These are phyloP conservation scores for Rhorus exstirpatorius DNA, from an alignment of 2,888 invertebrate species.

Conservation along the genomic window DNA sequence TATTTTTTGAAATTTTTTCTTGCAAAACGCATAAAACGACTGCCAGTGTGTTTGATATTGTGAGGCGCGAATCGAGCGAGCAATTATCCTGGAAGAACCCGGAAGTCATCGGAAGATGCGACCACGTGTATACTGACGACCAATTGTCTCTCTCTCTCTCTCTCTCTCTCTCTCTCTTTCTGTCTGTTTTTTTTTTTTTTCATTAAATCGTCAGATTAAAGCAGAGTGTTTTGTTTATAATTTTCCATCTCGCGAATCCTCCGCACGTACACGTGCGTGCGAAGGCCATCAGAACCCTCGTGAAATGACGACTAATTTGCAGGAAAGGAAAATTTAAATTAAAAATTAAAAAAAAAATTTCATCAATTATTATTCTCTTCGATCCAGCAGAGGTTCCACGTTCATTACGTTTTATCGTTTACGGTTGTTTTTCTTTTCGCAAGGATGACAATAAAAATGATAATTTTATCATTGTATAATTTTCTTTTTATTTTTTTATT, in stretches of 20 bases:
- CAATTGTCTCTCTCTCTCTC: slow-evolving; percentile 20
- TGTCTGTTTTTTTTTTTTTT: background rate
- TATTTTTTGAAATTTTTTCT: background rate
- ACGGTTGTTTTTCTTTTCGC: no score
- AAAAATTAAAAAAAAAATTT: slow-evolving; percentile 12
- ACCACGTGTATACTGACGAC: slow-evolving; percentile 13
- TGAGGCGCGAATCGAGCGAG: slow-evolving; percentile 44
- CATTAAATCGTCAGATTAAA: slow-evolving; percentile 41
- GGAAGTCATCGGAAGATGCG: slow-evolving; percentile 57
- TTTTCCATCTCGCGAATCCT: slow-evolving; percentile 53
- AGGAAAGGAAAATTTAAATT: slow-evolving; percentile 20
- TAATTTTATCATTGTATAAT: no score
- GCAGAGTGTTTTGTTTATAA: slow-evolving; percentile 43
- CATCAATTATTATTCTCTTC: background rate
- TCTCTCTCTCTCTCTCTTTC: slow-evolving; percentile 26
- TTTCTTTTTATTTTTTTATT: no score
- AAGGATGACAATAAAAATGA: no score
- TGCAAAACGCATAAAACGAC: background rate
- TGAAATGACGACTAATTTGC: slow-evolving; percentile 42
- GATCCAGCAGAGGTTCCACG: no score
- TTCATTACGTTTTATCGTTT: no score
- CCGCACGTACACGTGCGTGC: slow-evolving; percentile 5
- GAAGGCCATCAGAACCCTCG: slow-evolving; percentile 57
- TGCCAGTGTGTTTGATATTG: background rate
- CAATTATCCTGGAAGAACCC: slow-evolving; percentile 56